These are phyloP conservation scores for Halotydeus destructor DNA, from an alignment of 1,140 invertebrate genomes.

Conservation along the genomic window DNA sequence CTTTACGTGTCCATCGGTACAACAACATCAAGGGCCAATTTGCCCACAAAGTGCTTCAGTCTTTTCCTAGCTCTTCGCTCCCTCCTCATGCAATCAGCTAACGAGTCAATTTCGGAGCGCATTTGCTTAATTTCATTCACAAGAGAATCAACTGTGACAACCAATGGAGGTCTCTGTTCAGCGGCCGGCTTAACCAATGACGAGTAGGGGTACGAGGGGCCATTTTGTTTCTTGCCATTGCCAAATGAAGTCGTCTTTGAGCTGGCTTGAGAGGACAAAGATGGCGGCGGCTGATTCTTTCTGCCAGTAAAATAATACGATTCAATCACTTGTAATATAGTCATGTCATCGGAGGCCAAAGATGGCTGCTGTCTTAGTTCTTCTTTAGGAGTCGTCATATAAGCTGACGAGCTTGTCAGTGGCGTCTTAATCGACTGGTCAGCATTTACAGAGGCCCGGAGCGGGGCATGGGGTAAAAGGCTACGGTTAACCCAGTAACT, in stretches of 20 bases:
- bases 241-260: no score
- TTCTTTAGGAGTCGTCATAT: not conserved
- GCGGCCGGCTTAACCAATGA: not conserved
- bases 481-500: not conserved
- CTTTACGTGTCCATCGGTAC: no score
- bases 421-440: not conserved
- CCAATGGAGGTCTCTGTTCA: not conserved
- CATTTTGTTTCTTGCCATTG: no score
- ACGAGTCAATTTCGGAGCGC: not conserved
- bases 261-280: no score
- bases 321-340: conserved; percentile 4
- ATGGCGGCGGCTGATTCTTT: no score
- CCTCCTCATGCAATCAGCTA: not conserved
- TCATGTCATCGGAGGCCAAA: not conserved
- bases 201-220: not conserved
- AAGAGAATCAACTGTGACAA: not conserved
- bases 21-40: no score
- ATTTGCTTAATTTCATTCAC: not conserved
- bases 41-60: no score
- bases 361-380: no score
- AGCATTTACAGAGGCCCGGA: not conserved
- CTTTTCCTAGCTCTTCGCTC: not conserved
- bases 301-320: not conserved
- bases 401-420: not conserved
- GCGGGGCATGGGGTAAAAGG: conserved; percentile 1